Conservation (phyloP, 2,113 vertebrate species). For the Raja brachyura region DNA sequence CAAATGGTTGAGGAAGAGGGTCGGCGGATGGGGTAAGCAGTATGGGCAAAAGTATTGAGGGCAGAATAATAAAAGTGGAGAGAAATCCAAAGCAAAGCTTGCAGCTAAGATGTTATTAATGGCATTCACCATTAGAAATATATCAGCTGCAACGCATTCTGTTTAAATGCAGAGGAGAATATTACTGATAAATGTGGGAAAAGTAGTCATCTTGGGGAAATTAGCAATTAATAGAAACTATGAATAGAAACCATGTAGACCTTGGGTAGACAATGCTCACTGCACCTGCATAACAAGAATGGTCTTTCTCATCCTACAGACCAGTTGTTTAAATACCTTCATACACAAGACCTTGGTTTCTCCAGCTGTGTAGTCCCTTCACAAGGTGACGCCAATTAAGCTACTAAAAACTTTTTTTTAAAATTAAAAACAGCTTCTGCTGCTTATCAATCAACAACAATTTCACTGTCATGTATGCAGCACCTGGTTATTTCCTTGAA, state of each 20-base stretch:
- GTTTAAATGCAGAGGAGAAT: background rate
- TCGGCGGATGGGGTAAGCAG: background rate
- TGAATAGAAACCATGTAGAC: background rate
- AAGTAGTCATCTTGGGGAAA: background rate
- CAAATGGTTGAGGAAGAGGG: background rate
- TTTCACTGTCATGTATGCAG: background rate
- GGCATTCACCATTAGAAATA: background rate
- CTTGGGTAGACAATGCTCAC: background rate
- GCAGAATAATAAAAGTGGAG: background rate
- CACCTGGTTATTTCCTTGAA: background rate
- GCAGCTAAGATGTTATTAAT: background rate
- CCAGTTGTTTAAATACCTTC: background rate
- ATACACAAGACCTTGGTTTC: conserved; percentile 9
- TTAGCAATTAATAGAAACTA: background rate
- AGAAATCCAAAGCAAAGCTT: background rate
- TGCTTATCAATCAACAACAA: conserved; percentile 17
- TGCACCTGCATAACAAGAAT: conserved; percentile 16
- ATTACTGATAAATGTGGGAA: background rate
- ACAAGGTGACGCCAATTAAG: conserved; percentile 24
- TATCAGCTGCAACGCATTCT: background rate
- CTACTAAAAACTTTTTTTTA: background rate
- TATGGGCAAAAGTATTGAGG: conserved; percentile 24
- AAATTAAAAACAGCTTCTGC: background rate
- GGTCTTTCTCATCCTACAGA: conserved; percentile 6
- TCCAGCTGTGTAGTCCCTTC: conserved; percentile 23